Base-by-base conservation (phyloP, 2,797 vertebrate genomes). In the Lophius americanus region DNA sequence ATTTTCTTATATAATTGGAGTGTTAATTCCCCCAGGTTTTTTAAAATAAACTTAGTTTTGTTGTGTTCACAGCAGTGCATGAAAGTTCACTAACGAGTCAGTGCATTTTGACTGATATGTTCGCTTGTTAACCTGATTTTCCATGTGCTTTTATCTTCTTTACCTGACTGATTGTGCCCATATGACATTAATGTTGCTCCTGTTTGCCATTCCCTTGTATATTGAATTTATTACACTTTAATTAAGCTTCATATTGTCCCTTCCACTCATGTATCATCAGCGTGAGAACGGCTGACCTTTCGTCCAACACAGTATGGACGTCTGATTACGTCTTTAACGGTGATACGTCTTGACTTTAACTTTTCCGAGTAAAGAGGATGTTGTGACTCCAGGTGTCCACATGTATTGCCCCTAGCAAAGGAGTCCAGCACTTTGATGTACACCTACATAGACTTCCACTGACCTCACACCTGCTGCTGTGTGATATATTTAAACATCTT, bases 331-430 rank as follows among this genome's bases (percentile, higher is more conserved):
- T 48, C 51, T 57, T 58, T 71, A 63, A 66, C 75, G 14, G 44
- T 41, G 70, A 73, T 57, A 49, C 50, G 60, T 62, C 67, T 63
- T 70, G 68, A 83, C 78, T 59, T 69, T 12, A 64, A 83, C 70
- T 89, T 89, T 88, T 53, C 60, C 38, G 36, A 56, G 65, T 4
- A 61, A 65, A 10, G 68, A 71, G 63, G 74, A 50, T 60, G 79
- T 66, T 7, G 57, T 65, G 33, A 51, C 47, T 0, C 48, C 60
- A 3, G 73, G 71, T 48, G 5, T 75, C 90, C 82, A 59, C 82
- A 78, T 79, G 78, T 35, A 77, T 44, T 0, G 0, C 32, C 33
- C 44, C 32, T 54, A 51, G 33, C 37, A 8, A 39, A 53, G 43
- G 10, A 35, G 9, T 48, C 66, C 49, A 35, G n/a, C 37, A 9